A percentile compares a stretch with the other conserved stretches of the same genome.
Conservation (phyloP, 1,140 invertebrate species). For the Dendroctonus ponderosae region DNA sequence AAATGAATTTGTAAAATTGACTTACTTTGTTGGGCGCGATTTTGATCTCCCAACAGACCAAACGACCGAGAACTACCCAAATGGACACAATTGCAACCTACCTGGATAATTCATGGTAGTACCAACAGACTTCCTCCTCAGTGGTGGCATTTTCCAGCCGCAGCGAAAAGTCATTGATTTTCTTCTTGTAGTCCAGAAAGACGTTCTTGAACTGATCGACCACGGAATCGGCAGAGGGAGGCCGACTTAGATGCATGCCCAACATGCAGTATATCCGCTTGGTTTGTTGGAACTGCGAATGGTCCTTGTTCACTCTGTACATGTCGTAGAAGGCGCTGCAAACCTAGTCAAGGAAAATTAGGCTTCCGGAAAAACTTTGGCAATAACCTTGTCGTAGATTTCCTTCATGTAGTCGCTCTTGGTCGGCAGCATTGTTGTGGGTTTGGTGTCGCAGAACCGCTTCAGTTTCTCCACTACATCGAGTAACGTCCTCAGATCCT, state of each 20-base stretch:
- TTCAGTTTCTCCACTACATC: slow-evolving; percentile 52
- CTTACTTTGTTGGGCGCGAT: neutral
- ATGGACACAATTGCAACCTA: slow-evolving; percentile 1
- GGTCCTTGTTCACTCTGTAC: slow-evolving; percentile 41
- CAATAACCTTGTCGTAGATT: slow-evolving; percentile 37
- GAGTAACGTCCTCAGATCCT: slow-evolving; percentile 44
- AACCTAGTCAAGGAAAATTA: slow-evolving; percentile 13
- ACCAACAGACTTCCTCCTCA: slow-evolving; percentile 50
- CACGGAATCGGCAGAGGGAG: slow-evolving; percentile 47
- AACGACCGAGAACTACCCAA: neutral
- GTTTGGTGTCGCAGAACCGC: slow-evolving; percentile 42
- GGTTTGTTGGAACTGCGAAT: slow-evolving; percentile 36
- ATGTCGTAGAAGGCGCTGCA: slow-evolving; percentile 42
- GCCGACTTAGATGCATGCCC: slow-evolving; percentile 41
- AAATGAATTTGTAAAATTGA: too few relatives aligned
- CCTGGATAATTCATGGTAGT: slow-evolving; percentile 55
- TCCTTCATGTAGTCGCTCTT: slow-evolving; percentile 41
- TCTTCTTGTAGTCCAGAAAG: slow-evolving; percentile 45
- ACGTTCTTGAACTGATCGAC: slow-evolving; percentile 41
- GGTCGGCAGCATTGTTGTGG: slow-evolving; percentile 43
- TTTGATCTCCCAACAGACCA: neutral
- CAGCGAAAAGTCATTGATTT: slow-evolving; percentile 39
- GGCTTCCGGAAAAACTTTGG: neutral
- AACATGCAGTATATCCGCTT: slow-evolving; percentile 43
- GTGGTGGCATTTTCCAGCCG: slow-evolving; percentile 40